Percentiles rank a stretch among this genome's conserved stretches.
Conservation (phyloP, 2,113 vertebrate species). For the Phalacrocorax pelagicus region DNA sequence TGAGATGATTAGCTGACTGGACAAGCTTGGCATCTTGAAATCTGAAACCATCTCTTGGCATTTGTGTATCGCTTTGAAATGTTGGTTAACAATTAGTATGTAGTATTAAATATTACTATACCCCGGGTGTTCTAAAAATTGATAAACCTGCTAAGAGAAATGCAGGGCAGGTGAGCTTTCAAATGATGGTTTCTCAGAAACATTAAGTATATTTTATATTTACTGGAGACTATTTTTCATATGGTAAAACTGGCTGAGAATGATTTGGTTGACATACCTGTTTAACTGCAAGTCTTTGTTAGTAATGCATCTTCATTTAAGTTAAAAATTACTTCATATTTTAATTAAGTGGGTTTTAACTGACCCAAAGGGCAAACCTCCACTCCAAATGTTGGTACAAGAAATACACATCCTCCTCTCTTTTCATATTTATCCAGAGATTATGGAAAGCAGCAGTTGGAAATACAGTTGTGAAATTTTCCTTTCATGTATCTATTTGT, state of each 20-base stretch:
- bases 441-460: background rate
- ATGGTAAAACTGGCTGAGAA: background rate
- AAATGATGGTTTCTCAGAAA: slow-evolving; percentile 17
- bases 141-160: slow-evolving; percentile 53
- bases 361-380: background rate
- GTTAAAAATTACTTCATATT: background rate
- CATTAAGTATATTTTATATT: background rate
- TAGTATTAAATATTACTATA: slow-evolving; percentile 41
- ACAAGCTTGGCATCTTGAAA: slow-evolving; percentile 42
- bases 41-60: slow-evolving; percentile 5
- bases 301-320: background rate
- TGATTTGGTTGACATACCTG: background rate
- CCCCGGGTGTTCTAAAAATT: slow-evolving; percentile 50
- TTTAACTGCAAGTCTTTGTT: background rate
- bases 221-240: background rate
- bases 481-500: background rate
- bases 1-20: slow-evolving; percentile 30
- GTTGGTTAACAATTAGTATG: slow-evolving; percentile 34
- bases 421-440: background rate
- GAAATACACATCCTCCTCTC: background rate
- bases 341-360: background rate
- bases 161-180: slow-evolving; percentile 1
- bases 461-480: background rate
- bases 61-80: slow-evolving; percentile 29
- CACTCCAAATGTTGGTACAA: background rate